Evolutionary conservation across 2,113 vertebrate genomes (phyloP), one percentile per base, ranked within the genome.

Genomic region (Bagarius yarrelli): DNA sequence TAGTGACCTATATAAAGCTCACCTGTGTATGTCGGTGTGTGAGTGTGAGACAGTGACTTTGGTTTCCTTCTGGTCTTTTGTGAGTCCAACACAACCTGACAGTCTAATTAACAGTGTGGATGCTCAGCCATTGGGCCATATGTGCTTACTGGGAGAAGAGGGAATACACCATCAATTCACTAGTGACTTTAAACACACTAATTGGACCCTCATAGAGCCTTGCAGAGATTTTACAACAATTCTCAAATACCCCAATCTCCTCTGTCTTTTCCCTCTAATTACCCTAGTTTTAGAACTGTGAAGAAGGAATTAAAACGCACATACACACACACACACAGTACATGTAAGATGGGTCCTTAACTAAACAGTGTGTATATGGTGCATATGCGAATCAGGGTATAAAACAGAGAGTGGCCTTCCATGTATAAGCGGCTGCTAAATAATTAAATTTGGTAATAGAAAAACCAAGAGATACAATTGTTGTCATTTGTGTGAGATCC

Each of bases 381-480:
- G 32, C 30, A 79, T 64, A 67, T 53, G 53, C 18, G 67, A 34
- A 55, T 67, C 13, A 27, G 47, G 40, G 78, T 81, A 59, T 59
- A 70, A 76, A 67, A 32, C 2, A 78, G 74, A 60, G 34, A 69
- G n/a, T 50, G 66, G 27, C 25, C 50, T 27, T 67, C 27, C 87
- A 83, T 83, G 84, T 89, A 87, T 82, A 90, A 88, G 86, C 86
- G 79, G 64, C 87, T 83, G 84, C 89, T 55, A 86, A 59, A 88
- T 92, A 92, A 93, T 93, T 92, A 89, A 92, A 92, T 90, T 88
- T 81, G 70, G 85, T 90, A 91, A 91, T 89, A 89, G 87, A 88
- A 92, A 47, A 90, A 88, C 88, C 89, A 92, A 91, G 88, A 92
- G 91, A 92, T 92, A 92, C 90, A 92, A 91, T 90, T 93, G 90